phyloP scores from a whole-genome alignment of 2,888 invertebrate species.

The Lamellibrachia columna region DNA sequence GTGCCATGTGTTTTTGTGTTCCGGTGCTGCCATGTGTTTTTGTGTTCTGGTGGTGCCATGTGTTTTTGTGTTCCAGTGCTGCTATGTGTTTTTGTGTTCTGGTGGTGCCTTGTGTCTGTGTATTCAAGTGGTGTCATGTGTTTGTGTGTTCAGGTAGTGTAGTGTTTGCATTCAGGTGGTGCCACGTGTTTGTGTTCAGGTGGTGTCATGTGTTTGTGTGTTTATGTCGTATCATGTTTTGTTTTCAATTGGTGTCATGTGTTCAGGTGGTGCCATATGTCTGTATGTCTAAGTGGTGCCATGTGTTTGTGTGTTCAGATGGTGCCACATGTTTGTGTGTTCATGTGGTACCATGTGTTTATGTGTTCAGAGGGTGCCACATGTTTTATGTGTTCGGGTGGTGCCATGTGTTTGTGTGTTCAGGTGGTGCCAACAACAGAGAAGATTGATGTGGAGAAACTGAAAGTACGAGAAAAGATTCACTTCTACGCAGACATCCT shows the following conservation, averaged over 20 bases:
- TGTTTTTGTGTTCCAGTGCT: too few species aligned
- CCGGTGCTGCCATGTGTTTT: not conserved
- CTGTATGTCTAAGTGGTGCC: not conserved
- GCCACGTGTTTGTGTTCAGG: not conserved
- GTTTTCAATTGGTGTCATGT: too few species aligned
- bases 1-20: not conserved
- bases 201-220: not conserved
- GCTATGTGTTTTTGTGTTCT: not conserved
- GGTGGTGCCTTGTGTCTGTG: not conserved
- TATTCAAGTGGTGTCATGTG: not conserved
- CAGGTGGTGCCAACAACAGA: slow-evolving; percentile 72
- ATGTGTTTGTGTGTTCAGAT: not conserved
- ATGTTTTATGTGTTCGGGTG: not conserved
- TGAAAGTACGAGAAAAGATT: slow-evolving; percentile 90
- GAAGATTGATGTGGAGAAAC: slow-evolving; percentile 84
- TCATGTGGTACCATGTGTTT: not conserved
- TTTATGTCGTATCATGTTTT: not conserved
- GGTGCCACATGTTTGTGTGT: not conserved
- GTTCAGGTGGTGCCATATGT: not conserved
- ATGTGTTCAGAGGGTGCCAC: not conserved
- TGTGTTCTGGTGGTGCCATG: too few species aligned
- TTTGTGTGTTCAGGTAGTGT: not conserved
- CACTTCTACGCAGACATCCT: slow-evolving; percentile 92
- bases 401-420: not conserved
- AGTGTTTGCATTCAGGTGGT: not conserved